These are phyloP conservation scores for Dolichallabes microphthalmus DNA, from an alignment of 2,113 vertebrate species.

Conservation along the genomic window DNA sequence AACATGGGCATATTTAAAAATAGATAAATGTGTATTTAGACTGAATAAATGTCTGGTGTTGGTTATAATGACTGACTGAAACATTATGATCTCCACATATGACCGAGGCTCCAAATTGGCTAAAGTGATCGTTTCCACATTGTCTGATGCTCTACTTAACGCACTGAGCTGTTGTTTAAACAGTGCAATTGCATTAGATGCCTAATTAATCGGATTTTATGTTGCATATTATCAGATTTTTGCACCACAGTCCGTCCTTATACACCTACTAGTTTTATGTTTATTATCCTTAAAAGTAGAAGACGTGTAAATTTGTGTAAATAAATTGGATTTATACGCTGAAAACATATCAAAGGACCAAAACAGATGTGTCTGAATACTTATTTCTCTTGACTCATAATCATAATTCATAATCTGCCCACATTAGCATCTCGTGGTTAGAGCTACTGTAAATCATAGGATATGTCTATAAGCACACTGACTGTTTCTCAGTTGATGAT, in stretches of 20 bases:
- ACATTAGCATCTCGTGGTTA: background rate
- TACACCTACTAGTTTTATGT: background rate
- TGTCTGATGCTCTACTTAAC: background rate
- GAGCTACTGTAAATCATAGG: background rate
- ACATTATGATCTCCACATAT: background rate
- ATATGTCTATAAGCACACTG: background rate
- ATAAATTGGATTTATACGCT: background rate
- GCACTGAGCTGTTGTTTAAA: background rate
- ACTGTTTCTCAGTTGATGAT: conserved; percentile 25
- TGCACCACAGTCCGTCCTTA: background rate
- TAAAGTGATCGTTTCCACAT: background rate
- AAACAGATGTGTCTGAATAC: too few relatives aligned
- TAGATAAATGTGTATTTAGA: background rate
- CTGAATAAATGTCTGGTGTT: background rate
- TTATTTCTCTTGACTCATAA: too few relatives aligned
- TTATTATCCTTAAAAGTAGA: background rate
- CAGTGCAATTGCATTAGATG: background rate
- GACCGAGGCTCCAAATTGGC: background rate
- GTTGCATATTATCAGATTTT: too few relatives aligned
- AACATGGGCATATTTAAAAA: background rate
- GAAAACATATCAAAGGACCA: background rate
- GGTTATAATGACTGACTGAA: background rate
- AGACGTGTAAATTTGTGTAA: too few relatives aligned
- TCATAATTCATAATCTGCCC: background rate
- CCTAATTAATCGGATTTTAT: too few relatives aligned